Evolutionary conservation across 2,113 vertebrate genomes (phyloP).

Genomic region (Mus pahari): DNA sequence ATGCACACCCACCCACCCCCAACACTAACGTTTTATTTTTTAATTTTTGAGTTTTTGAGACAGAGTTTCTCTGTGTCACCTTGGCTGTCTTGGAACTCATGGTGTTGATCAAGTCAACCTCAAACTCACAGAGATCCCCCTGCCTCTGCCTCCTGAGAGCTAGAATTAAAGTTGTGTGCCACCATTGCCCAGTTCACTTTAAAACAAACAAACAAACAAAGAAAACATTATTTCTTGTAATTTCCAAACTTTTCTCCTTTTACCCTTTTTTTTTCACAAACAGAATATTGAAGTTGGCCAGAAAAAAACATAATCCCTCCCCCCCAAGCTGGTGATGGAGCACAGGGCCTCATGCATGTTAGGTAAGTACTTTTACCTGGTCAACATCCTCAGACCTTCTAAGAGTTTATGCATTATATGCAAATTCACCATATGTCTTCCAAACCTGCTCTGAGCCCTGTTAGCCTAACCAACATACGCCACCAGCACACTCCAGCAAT

Average conservation of each 20-base stretch:
- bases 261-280: not conserved
- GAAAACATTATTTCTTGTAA: not conserved
- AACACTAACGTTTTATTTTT: not conserved
- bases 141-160: not conserved
- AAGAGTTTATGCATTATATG: constrained; percentile 2
- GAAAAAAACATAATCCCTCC: not conserved
- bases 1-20: not conserved
- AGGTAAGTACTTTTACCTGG: not conserved
- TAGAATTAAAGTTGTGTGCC: not conserved
- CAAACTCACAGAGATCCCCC: not conserved
- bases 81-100: not conserved
- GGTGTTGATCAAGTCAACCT: not conserved
- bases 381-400: not conserved
- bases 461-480: not conserved
- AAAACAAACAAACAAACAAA: too few species aligned
- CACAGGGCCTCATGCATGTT: not conserved
- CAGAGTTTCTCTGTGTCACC: not conserved
- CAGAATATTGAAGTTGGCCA: not conserved
- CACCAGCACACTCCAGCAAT: not conserved
- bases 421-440: not conserved
- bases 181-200: not conserved
- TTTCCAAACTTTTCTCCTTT: not conserved
- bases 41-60: not conserved
- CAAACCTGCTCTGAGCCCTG: not conserved
- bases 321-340: not conserved